phyloP scores from a whole-genome alignment of 2,113 vertebrate genomes.

The Leiothrix lutea region DNA sequence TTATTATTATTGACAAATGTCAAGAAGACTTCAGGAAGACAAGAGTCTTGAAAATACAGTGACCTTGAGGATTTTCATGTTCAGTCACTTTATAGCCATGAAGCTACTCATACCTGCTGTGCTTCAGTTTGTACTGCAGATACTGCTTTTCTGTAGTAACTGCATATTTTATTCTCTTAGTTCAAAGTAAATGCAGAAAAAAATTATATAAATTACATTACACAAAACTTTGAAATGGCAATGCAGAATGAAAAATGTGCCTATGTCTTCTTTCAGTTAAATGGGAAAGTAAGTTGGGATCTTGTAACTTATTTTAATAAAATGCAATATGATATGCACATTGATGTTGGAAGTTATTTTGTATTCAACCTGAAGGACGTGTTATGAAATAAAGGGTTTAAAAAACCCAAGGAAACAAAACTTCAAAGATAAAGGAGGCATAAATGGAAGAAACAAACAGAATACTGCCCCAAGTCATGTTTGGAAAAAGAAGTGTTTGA shows the following conservation, averaged over 20 bases:
- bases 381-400: not conserved
- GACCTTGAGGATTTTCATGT: not conserved
- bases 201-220: not conserved
- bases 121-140: not conserved
- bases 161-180: not conserved
- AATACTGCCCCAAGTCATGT: not conserved
- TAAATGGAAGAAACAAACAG: not conserved
- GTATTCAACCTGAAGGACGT: not conserved
- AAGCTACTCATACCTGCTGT: not conserved
- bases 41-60: not conserved
- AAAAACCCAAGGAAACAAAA: not conserved
- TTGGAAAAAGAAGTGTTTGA: not conserved
- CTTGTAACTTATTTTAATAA: constrained; percentile 47
- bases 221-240: not conserved
- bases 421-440: not conserved
- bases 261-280: not conserved
- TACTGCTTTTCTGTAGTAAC: not conserved
- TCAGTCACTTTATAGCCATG: not conserved
- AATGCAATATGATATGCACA: not conserved
- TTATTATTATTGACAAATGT: not conserved
- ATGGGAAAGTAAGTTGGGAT: not conserved
- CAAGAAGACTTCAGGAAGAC: not conserved
- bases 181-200: not conserved
- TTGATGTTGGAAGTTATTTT: not conserved
- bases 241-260: not conserved